Conservation (phyloP, 1,140 invertebrate species). For the Thaumatotibia leucotreta region DNA sequence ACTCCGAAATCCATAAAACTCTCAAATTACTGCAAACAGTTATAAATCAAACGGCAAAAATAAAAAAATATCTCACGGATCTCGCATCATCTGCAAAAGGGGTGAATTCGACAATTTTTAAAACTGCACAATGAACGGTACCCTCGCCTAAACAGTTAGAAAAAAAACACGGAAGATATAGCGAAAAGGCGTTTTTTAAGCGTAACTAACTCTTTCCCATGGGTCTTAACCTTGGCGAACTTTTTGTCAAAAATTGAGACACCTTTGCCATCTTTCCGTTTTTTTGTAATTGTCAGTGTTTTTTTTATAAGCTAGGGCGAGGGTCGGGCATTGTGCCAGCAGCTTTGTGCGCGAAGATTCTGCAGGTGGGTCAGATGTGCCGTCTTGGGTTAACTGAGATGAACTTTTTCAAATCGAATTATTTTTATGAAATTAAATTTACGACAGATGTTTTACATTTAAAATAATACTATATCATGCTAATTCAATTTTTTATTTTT, state of each 20-base stretch:
- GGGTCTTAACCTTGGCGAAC: constrained; percentile 70
- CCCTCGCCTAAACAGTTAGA: constrained; percentile 54
- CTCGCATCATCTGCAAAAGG: constrained; percentile 64
- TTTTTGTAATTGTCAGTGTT: constrained; percentile 48
- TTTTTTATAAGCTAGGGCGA: constrained; percentile 45
- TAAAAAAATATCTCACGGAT: constrained; percentile 68
- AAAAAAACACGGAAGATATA: constrained; percentile 60
- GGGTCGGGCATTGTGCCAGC: constrained; percentile 49
- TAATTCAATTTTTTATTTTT: no score
- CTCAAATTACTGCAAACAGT: constrained; percentile 75
- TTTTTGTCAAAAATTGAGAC: constrained; percentile 71
- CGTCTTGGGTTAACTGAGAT: constrained; percentile 39
- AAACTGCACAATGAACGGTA: constrained; percentile 39
- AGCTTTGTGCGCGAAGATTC: constrained; percentile 45
- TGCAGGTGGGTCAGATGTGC: constrained; percentile 67
- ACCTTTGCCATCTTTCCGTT: constrained; percentile 72
- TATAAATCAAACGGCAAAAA: constrained; percentile 62
- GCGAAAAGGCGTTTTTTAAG: constrained; percentile 36
- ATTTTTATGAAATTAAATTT: constrained; percentile 12
- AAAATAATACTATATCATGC: no score
- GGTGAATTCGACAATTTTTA: constrained; percentile 56
- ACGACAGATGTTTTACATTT: no score
- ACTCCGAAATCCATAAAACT: constrained; percentile 59
- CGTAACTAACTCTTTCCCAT: constrained; percentile 73
- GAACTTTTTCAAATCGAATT: constrained; percentile 22